phyloP scores from a whole-genome alignment of 92 coral and sea anemone species.

The Phenganax subtilis region DNA sequence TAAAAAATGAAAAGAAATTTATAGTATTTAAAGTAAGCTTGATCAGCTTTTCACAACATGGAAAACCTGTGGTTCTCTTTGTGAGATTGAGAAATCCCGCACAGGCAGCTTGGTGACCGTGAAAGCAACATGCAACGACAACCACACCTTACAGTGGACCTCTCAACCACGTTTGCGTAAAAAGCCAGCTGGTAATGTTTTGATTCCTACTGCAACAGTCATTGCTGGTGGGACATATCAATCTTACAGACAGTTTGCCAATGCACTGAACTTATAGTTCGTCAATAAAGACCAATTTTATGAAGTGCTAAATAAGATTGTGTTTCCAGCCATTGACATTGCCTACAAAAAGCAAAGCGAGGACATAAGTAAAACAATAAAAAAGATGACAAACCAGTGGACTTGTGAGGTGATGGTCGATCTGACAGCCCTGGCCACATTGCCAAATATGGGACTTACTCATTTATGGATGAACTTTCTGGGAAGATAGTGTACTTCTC shows the following conservation, averaged over 20 bases:
- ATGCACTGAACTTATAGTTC: slow-evolving; percentile 11
- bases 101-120: not conserved
- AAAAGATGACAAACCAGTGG: not conserved
- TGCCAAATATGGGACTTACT: slow-evolving; percentile 58
- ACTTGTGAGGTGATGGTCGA: slow-evolving; percentile 1
- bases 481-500: slow-evolving; percentile 39
- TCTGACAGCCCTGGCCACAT: slow-evolving; percentile 56
- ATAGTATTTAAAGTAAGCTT: slow-evolving; percentile 33
- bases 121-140: not conserved
- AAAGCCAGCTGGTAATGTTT: slow-evolving; percentile 7
- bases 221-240: slow-evolving; percentile 24
- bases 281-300: slow-evolving; percentile 20
- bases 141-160: not conserved
- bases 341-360: not conserved
- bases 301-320: slow-evolving; percentile 28
- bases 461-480: slow-evolving; percentile 48
- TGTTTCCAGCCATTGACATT: slow-evolving; percentile 45
- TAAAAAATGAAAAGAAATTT: slow-evolving; percentile 24
- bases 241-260: slow-evolving; percentile 1
- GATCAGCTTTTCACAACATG: slow-evolving; percentile 29
- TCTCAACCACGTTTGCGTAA: not conserved
- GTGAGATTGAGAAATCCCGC: not conserved
- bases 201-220: not conserved
- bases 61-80: slow-evolving; percentile 3
- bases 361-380: not conserved